Evolutionary conservation across 2,797 vertebrate genomes (phyloP).

Genomic region (Perodicticus potto): DNA sequence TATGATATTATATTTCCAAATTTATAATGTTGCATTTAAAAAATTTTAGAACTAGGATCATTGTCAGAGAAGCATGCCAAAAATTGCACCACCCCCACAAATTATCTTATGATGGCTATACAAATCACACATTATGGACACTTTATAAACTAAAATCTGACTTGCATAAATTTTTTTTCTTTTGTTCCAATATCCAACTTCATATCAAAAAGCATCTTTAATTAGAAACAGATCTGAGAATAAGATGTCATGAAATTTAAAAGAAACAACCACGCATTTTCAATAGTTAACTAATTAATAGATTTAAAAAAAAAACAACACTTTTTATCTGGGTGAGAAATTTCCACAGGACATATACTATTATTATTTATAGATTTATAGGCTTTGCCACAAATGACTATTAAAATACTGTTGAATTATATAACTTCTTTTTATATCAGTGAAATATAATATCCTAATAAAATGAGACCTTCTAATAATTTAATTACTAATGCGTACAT

Average conservation of each 20-base stretch:
- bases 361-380: neutral
- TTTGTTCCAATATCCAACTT: slow-evolving; percentile 26
- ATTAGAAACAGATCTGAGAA: slow-evolving; percentile 30
- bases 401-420: slow-evolving; percentile 48
- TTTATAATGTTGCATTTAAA: slow-evolving; percentile 21
- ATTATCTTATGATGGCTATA: slow-evolving; percentile 47
- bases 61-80: neutral
- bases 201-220: slow-evolving; percentile 8
- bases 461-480: slow-evolving; percentile 36
- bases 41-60: slow-evolving; percentile 36
- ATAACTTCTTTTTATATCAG: neutral
- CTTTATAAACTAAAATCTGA: slow-evolving; percentile 25
- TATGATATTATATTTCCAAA: slow-evolving; percentile 35
- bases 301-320: neutral
- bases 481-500: neutral
- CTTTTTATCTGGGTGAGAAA: slow-evolving; percentile 40
- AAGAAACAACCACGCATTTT: neutral
- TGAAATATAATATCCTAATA: slow-evolving; percentile 9
- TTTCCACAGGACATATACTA: neutral
- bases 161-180: slow-evolving; percentile 50
- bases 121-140: neutral
- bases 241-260: slow-evolving; percentile 10
- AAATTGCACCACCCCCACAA: neutral
- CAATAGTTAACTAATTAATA: neutral
- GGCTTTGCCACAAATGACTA: slow-evolving; percentile 27